Percentiles rank a stretch among this genome's conserved stretches.
Conservation (phyloP, 2,797 vertebrate genomes). For the Antrozous pallidus region DNA sequence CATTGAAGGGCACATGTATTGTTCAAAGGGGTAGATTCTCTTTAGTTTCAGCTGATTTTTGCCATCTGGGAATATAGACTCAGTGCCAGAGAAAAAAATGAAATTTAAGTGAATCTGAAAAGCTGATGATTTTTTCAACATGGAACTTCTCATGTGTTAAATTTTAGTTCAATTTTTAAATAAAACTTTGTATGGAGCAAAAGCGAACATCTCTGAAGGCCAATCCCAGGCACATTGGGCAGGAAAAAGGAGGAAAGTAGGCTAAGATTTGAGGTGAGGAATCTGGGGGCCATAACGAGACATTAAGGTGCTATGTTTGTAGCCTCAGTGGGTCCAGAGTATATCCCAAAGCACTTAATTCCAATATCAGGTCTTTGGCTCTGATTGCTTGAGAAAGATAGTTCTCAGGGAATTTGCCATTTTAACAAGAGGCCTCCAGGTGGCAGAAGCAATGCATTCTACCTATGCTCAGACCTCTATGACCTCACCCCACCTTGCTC, state of each 20-base stretch:
- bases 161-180: not conserved
- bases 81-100: not conserved
- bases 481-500: not conserved
- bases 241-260: not conserved
- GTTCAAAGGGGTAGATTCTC: not conserved
- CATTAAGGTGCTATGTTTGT: not conserved
- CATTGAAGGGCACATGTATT: not conserved
- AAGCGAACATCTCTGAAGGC: not conserved
- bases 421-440: conserved; percentile 65
- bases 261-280: not conserved
- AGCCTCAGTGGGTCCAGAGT: not conserved
- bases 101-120: not conserved
- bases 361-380: not conserved
- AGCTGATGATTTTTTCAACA: not conserved
- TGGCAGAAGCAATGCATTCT: conserved; percentile 64
- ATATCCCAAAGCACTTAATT: not conserved
- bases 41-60: not conserved
- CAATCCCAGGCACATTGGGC: not conserved
- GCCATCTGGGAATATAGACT: not conserved
- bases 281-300: not conserved
- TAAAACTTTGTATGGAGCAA: not conserved
- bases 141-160: not conserved
- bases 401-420: conserved; percentile 52
- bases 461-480: not conserved
- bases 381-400: conserved; percentile 56